A percentile compares a stretch with the other conserved stretches of the same genome.
phyloP scores from a whole-genome alignment of 2,797 vertebrate species.

The Agapornis canus region DNA sequence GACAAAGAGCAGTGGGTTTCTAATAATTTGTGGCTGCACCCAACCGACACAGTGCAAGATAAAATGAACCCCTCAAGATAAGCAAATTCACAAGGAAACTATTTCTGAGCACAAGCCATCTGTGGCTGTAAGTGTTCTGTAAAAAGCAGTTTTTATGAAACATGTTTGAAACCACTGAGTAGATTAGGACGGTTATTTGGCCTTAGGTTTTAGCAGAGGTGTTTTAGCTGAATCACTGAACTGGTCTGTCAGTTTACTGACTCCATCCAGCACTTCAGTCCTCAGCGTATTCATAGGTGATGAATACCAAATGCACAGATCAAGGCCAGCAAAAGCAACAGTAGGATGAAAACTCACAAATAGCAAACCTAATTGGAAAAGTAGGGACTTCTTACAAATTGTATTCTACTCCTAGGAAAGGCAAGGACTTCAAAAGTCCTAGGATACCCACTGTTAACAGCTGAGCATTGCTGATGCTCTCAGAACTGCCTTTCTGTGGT shows the following conservation, averaged over 20 bases:
- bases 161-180: background rate
- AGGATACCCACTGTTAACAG: background rate
- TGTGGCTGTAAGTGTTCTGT: background rate
- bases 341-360: background rate
- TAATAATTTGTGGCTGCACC: background rate
- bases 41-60: background rate
- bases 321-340: background rate
- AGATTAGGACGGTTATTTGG: background rate
- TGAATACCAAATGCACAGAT: background rate
- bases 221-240: conserved; percentile 15
- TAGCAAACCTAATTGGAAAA: background rate
- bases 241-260: background rate
- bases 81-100: background rate
- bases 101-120: background rate
- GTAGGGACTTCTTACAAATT: background rate
- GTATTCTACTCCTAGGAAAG: background rate
- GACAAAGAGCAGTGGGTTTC: background rate
- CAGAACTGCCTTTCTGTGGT: background rate
- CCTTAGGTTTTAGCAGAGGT: background rate
- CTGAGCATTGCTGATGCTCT: background rate
- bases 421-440: background rate
- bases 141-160: background rate
- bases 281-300: background rate
- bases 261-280: background rate
- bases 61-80: background rate